Conservation (phyloP, 1,140 invertebrate species). For the Maconellicoccus hirsutus region DNA sequence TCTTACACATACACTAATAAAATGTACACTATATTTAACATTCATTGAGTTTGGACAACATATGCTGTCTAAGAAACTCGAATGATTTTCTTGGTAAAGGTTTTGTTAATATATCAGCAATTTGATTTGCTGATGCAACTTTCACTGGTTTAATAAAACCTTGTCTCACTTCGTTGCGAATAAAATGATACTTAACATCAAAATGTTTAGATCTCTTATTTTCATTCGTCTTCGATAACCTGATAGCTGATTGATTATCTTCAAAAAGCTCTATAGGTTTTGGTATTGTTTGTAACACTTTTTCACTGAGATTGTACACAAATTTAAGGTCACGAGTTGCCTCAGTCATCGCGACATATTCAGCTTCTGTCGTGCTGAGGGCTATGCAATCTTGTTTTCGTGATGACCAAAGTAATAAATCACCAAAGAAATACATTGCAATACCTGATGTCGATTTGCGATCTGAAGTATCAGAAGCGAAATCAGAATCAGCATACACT, state of each 20-base stretch:
- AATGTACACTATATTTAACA: no score
- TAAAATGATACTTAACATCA: neutral
- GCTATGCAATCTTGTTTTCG: no score
- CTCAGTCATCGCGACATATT: slow-evolving; percentile 31
- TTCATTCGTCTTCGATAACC: slow-evolving; percentile 22
- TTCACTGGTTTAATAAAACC: neutral
- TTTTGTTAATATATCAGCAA: neutral
- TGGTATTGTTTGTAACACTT: no score
- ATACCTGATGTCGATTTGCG: slow-evolving; percentile 31
- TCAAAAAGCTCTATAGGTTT: no score
- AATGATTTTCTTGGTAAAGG: no score
- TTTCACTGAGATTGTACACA: slow-evolving; percentile 23
- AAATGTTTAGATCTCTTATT: neutral
- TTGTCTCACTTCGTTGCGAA: neutral
- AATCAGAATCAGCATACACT: slow-evolving; percentile 27
- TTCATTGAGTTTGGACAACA: no score
- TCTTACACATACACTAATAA: no score
- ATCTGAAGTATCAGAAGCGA: slow-evolving; percentile 28
- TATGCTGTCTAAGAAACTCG: no score
- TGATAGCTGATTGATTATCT: slow-evolving; percentile 32
- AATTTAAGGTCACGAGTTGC: slow-evolving; percentile 28
- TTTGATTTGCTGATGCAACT: neutral
- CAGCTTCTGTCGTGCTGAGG: slow-evolving; percentile 31
- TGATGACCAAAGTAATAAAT: slow-evolving; percentile 28
- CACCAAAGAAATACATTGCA: slow-evolving; percentile 26